These are phyloP conservation scores for Sthenelais limicola DNA, from an alignment of 2,888 invertebrate genomes.

Conservation along the genomic window DNA sequence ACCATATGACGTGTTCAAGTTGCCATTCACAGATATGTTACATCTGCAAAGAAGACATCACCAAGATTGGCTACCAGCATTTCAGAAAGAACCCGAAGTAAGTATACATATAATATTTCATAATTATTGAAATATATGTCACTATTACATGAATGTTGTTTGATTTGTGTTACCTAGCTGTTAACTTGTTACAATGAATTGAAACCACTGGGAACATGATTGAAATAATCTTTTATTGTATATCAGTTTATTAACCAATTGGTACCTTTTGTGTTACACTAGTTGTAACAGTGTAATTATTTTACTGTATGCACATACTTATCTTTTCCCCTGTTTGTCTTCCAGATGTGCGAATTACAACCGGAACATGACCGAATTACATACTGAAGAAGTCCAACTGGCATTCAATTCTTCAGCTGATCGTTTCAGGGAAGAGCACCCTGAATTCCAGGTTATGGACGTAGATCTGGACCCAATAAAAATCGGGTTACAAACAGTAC, in stretches of 20 bases:
- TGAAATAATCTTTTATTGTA: no score
- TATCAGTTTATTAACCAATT: no score
- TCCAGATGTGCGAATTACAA: background rate
- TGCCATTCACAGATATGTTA: slow-evolving; percentile 69
- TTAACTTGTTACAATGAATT: no score
- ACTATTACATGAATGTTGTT: no score
- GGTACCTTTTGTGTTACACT: background rate
- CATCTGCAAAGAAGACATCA: slow-evolving; percentile 57
- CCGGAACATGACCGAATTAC: background rate
- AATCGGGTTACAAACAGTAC: no score
- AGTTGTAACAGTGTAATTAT: background rate
- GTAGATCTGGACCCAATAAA: no score
- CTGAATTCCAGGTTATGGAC: background rate
- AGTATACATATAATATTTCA: background rate
- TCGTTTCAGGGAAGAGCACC: background rate
- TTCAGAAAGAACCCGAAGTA: slow-evolving; percentile 10
- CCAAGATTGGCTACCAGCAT: slow-evolving; percentile 4
- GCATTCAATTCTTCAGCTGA: background rate
- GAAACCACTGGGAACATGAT: no score
- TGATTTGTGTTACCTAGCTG: no score
- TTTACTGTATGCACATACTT: background rate
- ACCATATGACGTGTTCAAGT: slow-evolving; percentile 67
- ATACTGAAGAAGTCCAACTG: background rate
- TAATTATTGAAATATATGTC: no score
- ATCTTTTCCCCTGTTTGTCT: background rate